These are phyloP conservation scores for Hesperia comma DNA, from an alignment of 2,888 invertebrate species.

Conservation along the genomic window DNA sequence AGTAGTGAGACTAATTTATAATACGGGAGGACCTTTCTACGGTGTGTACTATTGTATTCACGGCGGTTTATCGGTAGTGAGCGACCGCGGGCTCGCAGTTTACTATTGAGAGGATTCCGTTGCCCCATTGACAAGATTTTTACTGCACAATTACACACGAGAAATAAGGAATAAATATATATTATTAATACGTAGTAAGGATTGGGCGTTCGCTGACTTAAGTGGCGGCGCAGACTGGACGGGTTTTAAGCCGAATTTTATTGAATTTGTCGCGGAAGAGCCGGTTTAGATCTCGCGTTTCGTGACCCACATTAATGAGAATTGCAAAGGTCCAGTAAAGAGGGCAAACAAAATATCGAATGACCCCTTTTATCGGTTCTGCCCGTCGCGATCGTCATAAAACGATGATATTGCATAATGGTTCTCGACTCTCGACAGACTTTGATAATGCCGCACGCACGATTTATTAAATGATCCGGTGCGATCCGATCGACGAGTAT, in stretches of 20 bases:
- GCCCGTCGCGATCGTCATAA: conserved; percentile 22
- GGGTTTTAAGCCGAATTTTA: conserved; percentile 38
- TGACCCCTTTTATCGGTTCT: conserved; percentile 35
- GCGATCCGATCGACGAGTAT: neutral
- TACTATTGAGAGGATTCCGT: conserved; percentile 32
- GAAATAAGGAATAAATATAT: conserved; percentile 75
- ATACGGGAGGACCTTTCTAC: conserved; percentile 64
- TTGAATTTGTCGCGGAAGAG: conserved; percentile 34
- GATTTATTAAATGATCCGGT: conserved; percentile 7
- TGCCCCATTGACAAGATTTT: conserved; percentile 64
- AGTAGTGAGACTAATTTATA: conserved; percentile 62
- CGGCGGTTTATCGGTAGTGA: conserved; percentile 18
- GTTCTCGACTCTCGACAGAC: conserved; percentile 20
- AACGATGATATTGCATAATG: conserved; percentile 28
- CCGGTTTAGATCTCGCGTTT: conserved; percentile 26
- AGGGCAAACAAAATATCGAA: conserved; percentile 27
- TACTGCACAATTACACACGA: conserved; percentile 80
- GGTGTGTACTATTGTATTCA: conserved; percentile 36
- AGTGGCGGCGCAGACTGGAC: conserved; percentile 53
- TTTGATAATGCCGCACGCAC: conserved; percentile 19
- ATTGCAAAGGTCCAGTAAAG: conserved; percentile 30
- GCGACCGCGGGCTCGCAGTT: conserved; percentile 21
- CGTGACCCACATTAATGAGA: conserved; percentile 34
- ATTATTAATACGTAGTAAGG: conserved; percentile 70
- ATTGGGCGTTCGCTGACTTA: conserved; percentile 61